Evolutionary conservation across 1,140 invertebrate species (phyloP).

Genomic region (Eufriesea mexicana): DNA sequence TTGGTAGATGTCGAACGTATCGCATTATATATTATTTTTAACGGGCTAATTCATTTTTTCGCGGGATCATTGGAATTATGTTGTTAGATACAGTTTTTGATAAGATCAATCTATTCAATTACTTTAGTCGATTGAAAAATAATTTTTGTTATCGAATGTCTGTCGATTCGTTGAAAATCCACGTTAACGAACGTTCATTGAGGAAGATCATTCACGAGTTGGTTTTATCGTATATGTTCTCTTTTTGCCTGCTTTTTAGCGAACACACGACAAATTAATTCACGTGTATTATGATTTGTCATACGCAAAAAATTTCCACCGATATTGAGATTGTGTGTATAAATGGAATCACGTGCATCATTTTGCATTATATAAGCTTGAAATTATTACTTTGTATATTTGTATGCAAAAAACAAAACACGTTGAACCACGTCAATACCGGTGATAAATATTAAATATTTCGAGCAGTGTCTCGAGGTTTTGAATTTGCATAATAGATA

Average conservation of each 20-base stretch:
- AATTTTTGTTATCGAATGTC: neutral
- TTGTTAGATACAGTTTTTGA: neutral
- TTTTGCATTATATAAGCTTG: conserved; percentile 23
- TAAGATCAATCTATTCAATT: neutral
- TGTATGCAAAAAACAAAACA: neutral
- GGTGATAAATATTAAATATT: neutral
- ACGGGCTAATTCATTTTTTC: too few species aligned
- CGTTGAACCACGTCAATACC: neutral
- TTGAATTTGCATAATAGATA: neutral
- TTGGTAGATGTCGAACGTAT: too few species aligned
- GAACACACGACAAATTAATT: conserved; percentile 27
- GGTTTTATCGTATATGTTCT: neutral
- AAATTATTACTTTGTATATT: conserved; percentile 27
- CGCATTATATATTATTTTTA: too few species aligned
- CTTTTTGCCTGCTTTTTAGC: neutral
- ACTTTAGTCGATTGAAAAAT: neutral
- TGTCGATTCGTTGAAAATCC: neutral
- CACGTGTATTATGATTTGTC: conserved; percentile 9
- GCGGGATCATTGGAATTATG: too few species aligned
- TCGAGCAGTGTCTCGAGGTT: neutral
- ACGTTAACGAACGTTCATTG: neutral
- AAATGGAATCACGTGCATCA: conserved; percentile 31
- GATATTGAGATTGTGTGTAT: conserved; percentile 12
- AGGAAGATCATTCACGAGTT: neutral
- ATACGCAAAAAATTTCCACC: conserved; percentile 3